These are phyloP conservation scores for Cistogaster globosa DNA, from an alignment of 2,888 invertebrate genomes.

Conservation along the genomic window DNA sequence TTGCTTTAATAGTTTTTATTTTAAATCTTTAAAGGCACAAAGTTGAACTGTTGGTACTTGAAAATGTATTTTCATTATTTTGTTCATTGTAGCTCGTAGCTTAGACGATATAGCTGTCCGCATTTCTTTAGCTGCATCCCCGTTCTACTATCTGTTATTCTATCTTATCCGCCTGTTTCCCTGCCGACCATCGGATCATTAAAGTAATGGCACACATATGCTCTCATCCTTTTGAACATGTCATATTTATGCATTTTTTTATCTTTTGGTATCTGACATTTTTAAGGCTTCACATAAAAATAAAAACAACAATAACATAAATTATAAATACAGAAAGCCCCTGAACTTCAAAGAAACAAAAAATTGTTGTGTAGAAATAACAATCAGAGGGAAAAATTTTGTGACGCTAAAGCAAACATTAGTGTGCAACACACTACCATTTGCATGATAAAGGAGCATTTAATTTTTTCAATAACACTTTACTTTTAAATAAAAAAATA, in stretches of 20 bases:
- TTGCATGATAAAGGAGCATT: neutral
- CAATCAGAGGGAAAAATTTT: conserved; percentile 49
- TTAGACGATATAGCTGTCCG: neutral
- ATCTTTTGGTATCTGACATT: conserved; percentile 61
- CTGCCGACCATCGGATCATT: conserved; percentile 37
- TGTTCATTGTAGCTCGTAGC: conserved; percentile 23
- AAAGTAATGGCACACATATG: conserved; percentile 54
- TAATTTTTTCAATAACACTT: neutral
- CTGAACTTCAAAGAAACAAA: conserved; percentile 60
- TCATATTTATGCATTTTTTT: conserved; percentile 65
- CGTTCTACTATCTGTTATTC: conserved; percentile 1
- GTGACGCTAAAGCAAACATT: conserved; percentile 46
- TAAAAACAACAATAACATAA: conserved; percentile 43
- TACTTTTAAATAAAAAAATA: too few relatives aligned
- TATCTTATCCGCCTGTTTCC: conserved; percentile 11
- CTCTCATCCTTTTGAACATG: conserved; percentile 50
- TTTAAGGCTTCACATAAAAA: conserved; percentile 66
- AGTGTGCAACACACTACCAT: neutral
- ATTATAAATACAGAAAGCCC: conserved; percentile 49
- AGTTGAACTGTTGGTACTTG: conserved; percentile 63
- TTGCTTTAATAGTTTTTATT: conserved; percentile 4
- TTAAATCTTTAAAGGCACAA: conserved; percentile 54
- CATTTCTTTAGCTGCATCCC: neutral
- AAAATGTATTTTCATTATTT: conserved; percentile 54
- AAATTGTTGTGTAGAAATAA: conserved; percentile 3